phyloP scores from a whole-genome alignment of 2,113 vertebrate genomes.

The Craseonycteris thonglongyai region DNA sequence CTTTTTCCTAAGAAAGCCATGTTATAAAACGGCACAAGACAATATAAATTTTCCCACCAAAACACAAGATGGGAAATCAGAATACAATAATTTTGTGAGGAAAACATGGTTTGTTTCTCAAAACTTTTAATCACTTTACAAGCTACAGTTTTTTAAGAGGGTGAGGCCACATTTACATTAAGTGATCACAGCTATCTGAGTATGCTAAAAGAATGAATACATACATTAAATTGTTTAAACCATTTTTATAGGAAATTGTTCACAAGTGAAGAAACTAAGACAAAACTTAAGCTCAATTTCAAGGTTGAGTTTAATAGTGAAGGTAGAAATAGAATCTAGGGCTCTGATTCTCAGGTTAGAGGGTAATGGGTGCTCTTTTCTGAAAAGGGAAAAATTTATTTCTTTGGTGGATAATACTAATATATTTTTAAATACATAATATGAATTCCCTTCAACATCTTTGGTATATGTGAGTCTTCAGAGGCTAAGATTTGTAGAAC shows the following conservation, averaged over 20 bases:
- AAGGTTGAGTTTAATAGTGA: background rate
- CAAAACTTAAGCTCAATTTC: slow-evolving; percentile 34
- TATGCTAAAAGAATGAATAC: background rate
- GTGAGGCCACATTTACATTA: background rate
- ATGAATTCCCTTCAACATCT: slow-evolving; percentile 33
- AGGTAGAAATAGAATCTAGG: background rate
- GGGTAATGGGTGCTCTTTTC: background rate
- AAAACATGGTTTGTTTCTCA: slow-evolving; percentile 29
- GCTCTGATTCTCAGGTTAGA: background rate
- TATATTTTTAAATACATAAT: background rate
- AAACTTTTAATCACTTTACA: background rate
- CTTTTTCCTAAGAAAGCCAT: slow-evolving; percentile 53
- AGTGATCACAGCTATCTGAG: background rate
- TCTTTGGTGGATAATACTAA: background rate
- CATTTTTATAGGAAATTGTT: slow-evolving; percentile 14
- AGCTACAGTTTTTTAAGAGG: background rate
- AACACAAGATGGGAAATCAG: slow-evolving; percentile 16
- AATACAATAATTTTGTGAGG: background rate
- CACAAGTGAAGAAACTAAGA: slow-evolving; percentile 46
- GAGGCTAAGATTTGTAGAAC: background rate
- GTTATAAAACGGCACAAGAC: background rate
- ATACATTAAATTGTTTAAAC: background rate
- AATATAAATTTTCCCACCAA: background rate
- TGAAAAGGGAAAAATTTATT: background rate
- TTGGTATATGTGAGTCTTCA: slow-evolving; percentile 51